Percentiles rank a stretch among this genome's conserved stretches.
These are phyloP conservation scores for Brachystomella parvula DNA, from an alignment of 1,140 invertebrate genomes.

Conservation along the genomic window DNA sequence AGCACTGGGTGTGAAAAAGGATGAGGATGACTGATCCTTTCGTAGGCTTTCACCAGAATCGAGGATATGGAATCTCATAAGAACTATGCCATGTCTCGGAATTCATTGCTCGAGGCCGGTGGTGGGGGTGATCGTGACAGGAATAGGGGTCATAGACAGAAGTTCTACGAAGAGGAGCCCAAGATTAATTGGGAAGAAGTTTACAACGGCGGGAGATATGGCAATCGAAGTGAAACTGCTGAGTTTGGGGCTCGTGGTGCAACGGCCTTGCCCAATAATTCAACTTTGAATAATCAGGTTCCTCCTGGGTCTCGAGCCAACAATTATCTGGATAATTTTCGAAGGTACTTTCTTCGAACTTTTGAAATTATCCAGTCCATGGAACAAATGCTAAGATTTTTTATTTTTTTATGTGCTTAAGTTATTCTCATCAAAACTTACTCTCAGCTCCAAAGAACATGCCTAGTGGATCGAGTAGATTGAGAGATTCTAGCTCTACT, in stretches of 20 bases:
- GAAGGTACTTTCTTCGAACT: conserved; percentile 2
- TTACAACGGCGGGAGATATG: neutral
- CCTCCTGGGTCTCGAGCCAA: conserved; percentile 78
- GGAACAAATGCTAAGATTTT: no score
- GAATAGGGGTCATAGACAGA: neutral
- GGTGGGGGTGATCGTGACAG: neutral
- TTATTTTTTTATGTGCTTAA: conserved; percentile 41
- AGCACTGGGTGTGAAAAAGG: no score
- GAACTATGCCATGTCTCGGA: neutral
- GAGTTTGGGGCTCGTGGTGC: neutral
- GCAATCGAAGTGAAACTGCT: neutral
- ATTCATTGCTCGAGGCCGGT: neutral
- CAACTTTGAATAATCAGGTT: conserved; percentile 67
- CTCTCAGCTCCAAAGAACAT: conserved; percentile 48
- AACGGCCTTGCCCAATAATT: neutral
- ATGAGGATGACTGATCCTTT: no score
- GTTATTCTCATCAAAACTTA: conserved; percentile 74
- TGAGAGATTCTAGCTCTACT: neutral
- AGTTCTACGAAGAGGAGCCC: neutral
- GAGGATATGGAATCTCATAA: no score
- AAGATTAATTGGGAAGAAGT: neutral
- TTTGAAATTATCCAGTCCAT: neutral
- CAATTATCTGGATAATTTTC: conserved; percentile 85
- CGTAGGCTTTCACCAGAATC: no score
- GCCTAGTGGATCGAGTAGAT: neutral